Base-by-base conservation (phyloP, 2,888 invertebrate species). In the Lycocerus yunnanus region DNA sequence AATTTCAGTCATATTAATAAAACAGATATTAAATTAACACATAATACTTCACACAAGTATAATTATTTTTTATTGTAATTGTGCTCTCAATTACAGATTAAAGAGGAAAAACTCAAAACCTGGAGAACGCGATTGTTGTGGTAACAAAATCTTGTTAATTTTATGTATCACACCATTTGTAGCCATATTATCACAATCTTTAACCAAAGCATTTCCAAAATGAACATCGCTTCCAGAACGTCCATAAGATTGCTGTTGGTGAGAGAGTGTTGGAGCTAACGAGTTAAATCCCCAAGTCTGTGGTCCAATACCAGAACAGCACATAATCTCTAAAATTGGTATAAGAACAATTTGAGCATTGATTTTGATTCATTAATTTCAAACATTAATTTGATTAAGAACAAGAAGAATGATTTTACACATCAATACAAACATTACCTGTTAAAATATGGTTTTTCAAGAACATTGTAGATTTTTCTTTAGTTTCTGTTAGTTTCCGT, bases 151-250 rank as follows among this genome's bases (percentile, higher is more conserved):
- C 72, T 87, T 86, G 78, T 90, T 89, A 24, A 91, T 87, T 13
- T 89, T 86, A 81, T 92, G 91, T 6, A 91, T 86, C 15, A 91
- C 88, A 5, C 91, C 91, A 80, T 91, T 90, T 1, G 87, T 88
- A 1, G 91, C 90, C 76, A 88, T 81, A 77, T 89, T 88, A 84
- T 92, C 90, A 80, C 87, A 88, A 74, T 84, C 83, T 14, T 84
- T 85, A 13, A 87, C 83, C 1, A 84, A 81, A 43, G 84, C 85
- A 69, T 84, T 81, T 60, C 86, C 86, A 61, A 87, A 83, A 24
- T 84, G 82, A 9, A 87, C 83, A 27, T 82, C 80, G 67, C 81
- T 83, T 13, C 84, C 85, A 43, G 82, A 83, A 70, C 86, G 80
- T 15, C 84, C 83, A 8, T 86, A 81, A 79, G 85, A 84, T 11